Conservation (phyloP, 2,888 invertebrate species). For the Spodoptera littoralis region DNA sequence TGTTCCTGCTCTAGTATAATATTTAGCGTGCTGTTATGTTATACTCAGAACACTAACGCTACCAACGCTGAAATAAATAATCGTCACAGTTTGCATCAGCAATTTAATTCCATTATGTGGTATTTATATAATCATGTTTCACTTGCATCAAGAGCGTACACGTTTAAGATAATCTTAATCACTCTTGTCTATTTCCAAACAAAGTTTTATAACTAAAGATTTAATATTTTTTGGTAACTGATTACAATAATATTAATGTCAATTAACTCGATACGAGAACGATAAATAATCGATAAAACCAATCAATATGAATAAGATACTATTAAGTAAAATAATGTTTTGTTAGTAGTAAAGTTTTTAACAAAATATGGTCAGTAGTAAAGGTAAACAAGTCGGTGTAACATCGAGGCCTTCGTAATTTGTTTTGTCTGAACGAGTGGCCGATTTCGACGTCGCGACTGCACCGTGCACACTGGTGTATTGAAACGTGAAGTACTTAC, state of each 20-base stretch:
- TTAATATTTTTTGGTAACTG: too few relatives aligned
- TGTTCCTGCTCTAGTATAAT: too few relatives aligned
- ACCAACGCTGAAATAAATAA: neutral
- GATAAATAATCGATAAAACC: too few relatives aligned
- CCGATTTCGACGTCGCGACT: slow-evolving; percentile 27
- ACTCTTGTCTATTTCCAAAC: too few relatives aligned
- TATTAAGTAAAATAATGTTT: neutral
- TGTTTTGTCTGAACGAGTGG: slow-evolving; percentile 53
- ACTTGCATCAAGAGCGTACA: neutral
- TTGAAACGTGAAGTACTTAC: slow-evolving; percentile 15
- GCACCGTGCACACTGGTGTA: slow-evolving; percentile 13
- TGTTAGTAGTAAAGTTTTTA: slow-evolving; percentile 36
- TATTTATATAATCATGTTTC: slow-evolving; percentile 11
- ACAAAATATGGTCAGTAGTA: slow-evolving; percentile 45
- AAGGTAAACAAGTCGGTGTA: slow-evolving; percentile 57
- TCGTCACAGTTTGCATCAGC: slow-evolving; percentile 13
- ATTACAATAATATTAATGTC: too few relatives aligned
- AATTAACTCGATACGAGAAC: too few relatives aligned
- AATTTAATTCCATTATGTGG: slow-evolving; percentile 12
- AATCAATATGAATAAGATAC: too few relatives aligned
- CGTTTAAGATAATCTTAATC: too few relatives aligned
- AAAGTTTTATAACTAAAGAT: too few relatives aligned
- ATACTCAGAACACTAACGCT: too few relatives aligned
- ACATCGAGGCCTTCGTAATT: slow-evolving; percentile 57
- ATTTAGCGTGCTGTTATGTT: too few relatives aligned